Conservation (phyloP, 2,888 invertebrate genomes). For the Pteria penguin region DNA sequence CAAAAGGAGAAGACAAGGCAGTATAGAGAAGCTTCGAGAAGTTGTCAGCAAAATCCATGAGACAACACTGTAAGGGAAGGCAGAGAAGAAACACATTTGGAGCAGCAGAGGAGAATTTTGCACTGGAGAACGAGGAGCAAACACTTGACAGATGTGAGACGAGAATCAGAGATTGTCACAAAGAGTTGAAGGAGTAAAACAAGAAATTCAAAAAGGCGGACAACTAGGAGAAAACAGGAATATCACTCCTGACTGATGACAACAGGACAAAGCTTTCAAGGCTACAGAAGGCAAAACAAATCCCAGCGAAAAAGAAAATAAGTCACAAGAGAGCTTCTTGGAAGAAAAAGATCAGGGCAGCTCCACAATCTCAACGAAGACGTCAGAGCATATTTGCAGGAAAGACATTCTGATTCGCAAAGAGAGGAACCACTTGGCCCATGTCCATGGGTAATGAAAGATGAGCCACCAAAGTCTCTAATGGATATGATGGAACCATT, state of each 20-base stretch:
- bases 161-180: constrained; percentile 11
- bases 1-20: neutral
- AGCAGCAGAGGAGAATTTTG: neutral
- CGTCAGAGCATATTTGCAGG: constrained; percentile 23
- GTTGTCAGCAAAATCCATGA: neutral
- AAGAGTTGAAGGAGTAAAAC: constrained; percentile 1
- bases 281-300: neutral
- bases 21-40: neutral
- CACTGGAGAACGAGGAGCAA: neutral
- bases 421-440: constrained; percentile 26
- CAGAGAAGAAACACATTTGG: neutral
- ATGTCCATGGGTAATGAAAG: constrained; percentile 7
- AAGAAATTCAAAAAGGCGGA: constrained; percentile 13
- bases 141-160: constrained; percentile 7
- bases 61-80: neutral
- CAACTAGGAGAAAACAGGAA: constrained; percentile 13
- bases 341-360: constrained; percentile 21
- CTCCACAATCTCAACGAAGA: constrained; percentile 29
- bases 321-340: constrained; percentile 21
- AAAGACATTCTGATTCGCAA: constrained; percentile 21
- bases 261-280: constrained; percentile 8
- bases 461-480: constrained; percentile 12
- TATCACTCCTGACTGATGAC: constrained; percentile 17
- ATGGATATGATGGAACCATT: constrained; percentile 16
- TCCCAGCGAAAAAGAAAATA: neutral